Conservation (phyloP, 2,113 vertebrate species). For the Coptodon bakossiorum region DNA sequence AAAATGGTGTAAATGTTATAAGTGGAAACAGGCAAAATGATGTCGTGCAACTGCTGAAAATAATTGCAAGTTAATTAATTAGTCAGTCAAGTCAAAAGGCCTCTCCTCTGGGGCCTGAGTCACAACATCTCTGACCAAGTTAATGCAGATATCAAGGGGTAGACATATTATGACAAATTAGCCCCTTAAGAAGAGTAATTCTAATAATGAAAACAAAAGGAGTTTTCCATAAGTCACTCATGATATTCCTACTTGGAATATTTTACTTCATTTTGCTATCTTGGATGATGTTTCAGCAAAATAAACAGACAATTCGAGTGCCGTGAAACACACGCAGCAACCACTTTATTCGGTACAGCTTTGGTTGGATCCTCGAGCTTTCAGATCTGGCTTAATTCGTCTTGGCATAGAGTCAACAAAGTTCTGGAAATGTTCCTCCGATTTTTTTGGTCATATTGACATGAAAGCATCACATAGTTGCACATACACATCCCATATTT, state of each 20-base stretch:
- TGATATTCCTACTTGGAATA: not conserved
- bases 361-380: not conserved
- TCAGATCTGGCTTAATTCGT: not conserved
- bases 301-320: not conserved
- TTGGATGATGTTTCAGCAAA: not conserved
- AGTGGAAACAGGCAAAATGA: not conserved
- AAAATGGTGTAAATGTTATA: not conserved
- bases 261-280: not conserved
- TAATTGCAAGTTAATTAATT: not conserved
- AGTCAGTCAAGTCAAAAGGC: not conserved
- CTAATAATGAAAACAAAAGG: slow-evolving; percentile 35
- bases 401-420: not conserved
- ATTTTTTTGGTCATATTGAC: not conserved
- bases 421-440: not conserved
- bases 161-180: slow-evolving; percentile 2
- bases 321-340: not conserved
- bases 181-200: not conserved
- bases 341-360: not conserved
- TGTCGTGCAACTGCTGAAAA: not conserved
- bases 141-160: not conserved
- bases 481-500: not conserved
- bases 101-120: not conserved
- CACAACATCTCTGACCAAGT: not conserved
- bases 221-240: slow-evolving; percentile 18
- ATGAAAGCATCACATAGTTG: not conserved